Base-by-base conservation (phyloP, 2,888 invertebrate species). In the Melangyna quadrimaculata region DNA sequence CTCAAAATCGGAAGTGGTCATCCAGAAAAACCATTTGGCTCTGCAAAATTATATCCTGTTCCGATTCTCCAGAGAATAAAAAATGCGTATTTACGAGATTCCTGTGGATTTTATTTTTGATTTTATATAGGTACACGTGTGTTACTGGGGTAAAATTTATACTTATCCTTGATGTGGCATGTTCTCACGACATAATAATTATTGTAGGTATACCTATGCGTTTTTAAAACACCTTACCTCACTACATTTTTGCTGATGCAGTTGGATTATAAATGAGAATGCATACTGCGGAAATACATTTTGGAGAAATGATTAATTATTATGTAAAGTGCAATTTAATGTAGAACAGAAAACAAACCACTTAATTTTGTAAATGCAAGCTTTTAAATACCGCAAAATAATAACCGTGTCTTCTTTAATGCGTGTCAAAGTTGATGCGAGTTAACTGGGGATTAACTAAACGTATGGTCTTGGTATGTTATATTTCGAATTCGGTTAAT, bases 1-100 rank as follows among this genome's bases (percentile, higher is more conserved):
- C 65, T 69, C 69, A 45, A 78, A 78, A 72, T 45, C 29, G 72
- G 78, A 82, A 78, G 72, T 78, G 78, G 78, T 78, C 61, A 78
- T 72, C 73, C 61, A 69, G 78, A 61, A 82, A 69, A 78, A 72
- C 67, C 77, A 77, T 77, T 81, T 67, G 65, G 32, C 32, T 81
- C 43, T 69, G 69, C 51, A 29, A 45, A 63, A 43, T 43, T 53
- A 59, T 53, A 27, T 63, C 19, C 63, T 43, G 8, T 63, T 43
- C 37, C 22, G 27, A 73, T 59, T 63, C 19, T 12, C 17, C 27
- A 24, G 29, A 53, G 53, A 63, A 45, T 61, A 35, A 40, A 40
- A 61, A 78, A 78, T 82, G 19, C 48, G 35, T 69, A 59, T 67
- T 82, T 55, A 72, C 59, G 67, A 37, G 43, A 8, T 17, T 43